A percentile compares a stretch with the other conserved stretches of the same genome.
Conservation (phyloP, 1,140 invertebrate genomes). For the Procambarus clarkii region DNA sequence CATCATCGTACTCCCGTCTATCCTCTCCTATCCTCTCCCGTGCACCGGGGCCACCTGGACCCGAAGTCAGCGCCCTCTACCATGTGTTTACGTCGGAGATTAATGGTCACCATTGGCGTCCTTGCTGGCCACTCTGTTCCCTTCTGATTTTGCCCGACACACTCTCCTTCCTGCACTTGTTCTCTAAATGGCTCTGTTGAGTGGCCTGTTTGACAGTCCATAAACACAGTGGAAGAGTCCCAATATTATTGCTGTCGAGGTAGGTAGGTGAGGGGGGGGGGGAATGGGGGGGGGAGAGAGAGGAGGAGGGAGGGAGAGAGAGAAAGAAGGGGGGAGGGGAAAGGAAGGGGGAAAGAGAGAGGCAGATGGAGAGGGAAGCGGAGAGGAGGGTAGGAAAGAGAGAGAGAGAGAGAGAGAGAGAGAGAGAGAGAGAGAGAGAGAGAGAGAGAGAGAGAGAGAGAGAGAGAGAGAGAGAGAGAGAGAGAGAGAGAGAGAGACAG, state of each 20-base stretch:
- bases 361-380: neutral
- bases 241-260: neutral
- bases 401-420: too few relatives aligned
- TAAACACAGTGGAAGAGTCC: neutral
- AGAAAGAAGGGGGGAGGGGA: neutral
- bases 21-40: neutral
- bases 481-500: too few relatives aligned
- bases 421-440: too few relatives aligned
- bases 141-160: neutral
- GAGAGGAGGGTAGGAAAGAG: too few relatives aligned
- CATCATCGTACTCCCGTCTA: neutral
- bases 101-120: neutral
- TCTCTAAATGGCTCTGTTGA: constrained; percentile 1
- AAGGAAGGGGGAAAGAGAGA: neutral
- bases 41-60: too few relatives aligned
- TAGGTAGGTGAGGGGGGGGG: neutral
- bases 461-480: too few relatives aligned
- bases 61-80: neutral
- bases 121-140: neutral
- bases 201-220: neutral
- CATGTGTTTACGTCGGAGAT: neutral
- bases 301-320: neutral
- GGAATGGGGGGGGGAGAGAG: too few relatives aligned
- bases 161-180: neutral
- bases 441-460: too few relatives aligned